Evolutionary conservation across 2,797 vertebrate species (phyloP).

Genomic region (Chelonia mydas): DNA sequence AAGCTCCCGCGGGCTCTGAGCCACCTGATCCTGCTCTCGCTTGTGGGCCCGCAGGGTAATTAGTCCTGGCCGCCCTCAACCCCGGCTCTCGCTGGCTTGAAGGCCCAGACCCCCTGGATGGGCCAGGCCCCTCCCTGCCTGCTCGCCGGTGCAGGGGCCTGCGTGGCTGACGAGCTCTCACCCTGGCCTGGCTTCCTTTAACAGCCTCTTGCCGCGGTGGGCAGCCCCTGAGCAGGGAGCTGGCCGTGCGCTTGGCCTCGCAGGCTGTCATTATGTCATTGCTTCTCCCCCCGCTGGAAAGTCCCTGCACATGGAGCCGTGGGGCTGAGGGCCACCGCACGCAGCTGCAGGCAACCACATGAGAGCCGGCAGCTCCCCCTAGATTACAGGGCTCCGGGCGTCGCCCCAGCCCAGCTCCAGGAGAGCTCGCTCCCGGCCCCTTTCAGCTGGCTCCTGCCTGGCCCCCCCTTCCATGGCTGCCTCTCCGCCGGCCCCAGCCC

Average conservation of each 20-base stretch:
- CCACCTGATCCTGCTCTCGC: not conserved
- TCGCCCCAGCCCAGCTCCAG: slow-evolving; percentile 62
- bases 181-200: too few species aligned
- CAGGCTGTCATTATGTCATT: slow-evolving; percentile 66
- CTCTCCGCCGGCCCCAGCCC: slow-evolving; percentile 59
- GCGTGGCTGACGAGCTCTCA: not conserved
- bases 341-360: slow-evolving; percentile 97
- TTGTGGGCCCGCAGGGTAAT: not conserved
- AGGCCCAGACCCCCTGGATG: not conserved
- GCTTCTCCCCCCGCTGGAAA: slow-evolving; percentile 84
- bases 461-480: slow-evolving; percentile 69
- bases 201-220: too few species aligned
- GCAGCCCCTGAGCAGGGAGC: not conserved
- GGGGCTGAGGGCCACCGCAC: slow-evolving; percentile 89
- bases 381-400: slow-evolving; percentile 73
- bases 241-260: not conserved
- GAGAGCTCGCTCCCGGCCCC: not conserved
- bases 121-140: too few species aligned
- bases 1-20: not conserved
- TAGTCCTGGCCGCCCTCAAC: not conserved
- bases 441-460: slow-evolving; percentile 71
- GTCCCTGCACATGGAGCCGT: slow-evolving; percentile 82
- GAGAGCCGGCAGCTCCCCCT: slow-evolving; percentile 81
- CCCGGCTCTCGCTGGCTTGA: accelerated
- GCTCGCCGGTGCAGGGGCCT: too few species aligned